A percentile compares a stretch with the other conserved stretches of the same genome.
These are phyloP conservation scores for Pyrocoelia pectoralis DNA, from an alignment of 2,888 invertebrate species.

Conservation along the genomic window DNA sequence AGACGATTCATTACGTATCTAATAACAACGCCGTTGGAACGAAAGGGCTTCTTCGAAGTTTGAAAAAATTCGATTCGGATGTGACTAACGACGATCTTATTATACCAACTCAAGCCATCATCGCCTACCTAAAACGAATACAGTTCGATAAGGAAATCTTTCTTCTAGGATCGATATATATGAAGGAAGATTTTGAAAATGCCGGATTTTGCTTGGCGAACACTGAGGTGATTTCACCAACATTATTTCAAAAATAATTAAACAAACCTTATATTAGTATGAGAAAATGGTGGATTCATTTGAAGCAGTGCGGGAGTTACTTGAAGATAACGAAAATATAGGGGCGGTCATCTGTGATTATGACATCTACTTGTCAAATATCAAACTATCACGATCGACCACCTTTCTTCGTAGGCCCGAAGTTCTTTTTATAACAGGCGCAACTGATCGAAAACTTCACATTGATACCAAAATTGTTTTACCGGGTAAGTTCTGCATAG, in stretches of 20 bases:
- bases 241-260: too few species aligned
- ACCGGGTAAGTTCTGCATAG: not conserved
- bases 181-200: slow-evolving; percentile 11
- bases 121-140: slow-evolving; percentile 1
- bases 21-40: slow-evolving; percentile 12
- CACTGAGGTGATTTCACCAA: not conserved
- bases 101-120: slow-evolving; percentile 11
- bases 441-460: slow-evolving; percentile 55
- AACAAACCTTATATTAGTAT: not conserved
- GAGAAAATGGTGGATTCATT: not conserved
- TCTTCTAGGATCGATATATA: slow-evolving; percentile 6
- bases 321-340: slow-evolving; percentile 60
- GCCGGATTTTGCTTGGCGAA: slow-evolving; percentile 11
- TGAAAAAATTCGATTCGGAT: slow-evolving; percentile 1
- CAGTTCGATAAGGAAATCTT: slow-evolving; percentile 13
- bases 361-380: slow-evolving; percentile 62
- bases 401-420: slow-evolving; percentile 62
- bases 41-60: not conserved
- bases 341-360: slow-evolving; percentile 68
- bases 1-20: slow-evolving; percentile 16
- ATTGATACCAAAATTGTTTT: not conserved
- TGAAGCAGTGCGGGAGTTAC: slow-evolving; percentile 7
- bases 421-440: slow-evolving; percentile 64
- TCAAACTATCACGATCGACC: slow-evolving; percentile 62
- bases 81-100: slow-evolving; percentile 2